Conservation (phyloP, 2,113 vertebrate genomes). For the Struthidea cinerea region DNA sequence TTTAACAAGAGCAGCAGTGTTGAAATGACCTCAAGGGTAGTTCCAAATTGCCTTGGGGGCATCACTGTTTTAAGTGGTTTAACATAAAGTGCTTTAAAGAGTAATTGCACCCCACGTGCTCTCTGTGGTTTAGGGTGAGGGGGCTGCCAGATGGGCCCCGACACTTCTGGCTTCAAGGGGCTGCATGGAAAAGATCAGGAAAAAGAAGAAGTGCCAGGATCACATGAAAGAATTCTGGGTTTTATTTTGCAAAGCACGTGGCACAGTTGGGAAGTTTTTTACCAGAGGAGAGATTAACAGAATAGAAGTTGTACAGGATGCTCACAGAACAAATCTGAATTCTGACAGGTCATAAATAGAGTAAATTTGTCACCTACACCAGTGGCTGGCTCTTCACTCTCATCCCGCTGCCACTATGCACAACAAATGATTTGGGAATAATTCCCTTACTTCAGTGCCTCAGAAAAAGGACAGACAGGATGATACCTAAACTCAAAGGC, state of each 20-base stretch:
- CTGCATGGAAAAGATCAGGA: not conserved
- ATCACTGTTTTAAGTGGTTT: not conserved
- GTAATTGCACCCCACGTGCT: not conserved
- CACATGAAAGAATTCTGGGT: not conserved
- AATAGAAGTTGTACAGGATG: not conserved
- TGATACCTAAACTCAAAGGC: not conserved
- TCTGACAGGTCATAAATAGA: not conserved
- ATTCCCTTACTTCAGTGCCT: not conserved
- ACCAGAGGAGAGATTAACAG: not conserved
- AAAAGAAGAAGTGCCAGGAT: not conserved
- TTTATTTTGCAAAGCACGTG: not conserved
- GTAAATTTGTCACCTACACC: not conserved
- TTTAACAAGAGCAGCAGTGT: not conserved
- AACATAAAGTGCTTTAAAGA: not conserved
- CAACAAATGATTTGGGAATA: not conserved
- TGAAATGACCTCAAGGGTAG: not conserved
- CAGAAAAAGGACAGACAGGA: not conserved
- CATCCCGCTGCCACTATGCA: not conserved
- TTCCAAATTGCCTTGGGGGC: not conserved
- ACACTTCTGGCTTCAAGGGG: not conserved
- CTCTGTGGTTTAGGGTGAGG: not conserved
- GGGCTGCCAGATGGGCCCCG: not conserved
- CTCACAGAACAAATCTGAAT: not conserved
- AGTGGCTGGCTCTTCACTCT: not conserved
- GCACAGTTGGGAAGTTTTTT: not conserved